A percentile compares a stretch with the other conserved stretches of the same genome.
These are phyloP conservation scores for Drosophila pachea DNA, from an alignment of 1,140 invertebrate genomes.

Conservation along the genomic window DNA sequence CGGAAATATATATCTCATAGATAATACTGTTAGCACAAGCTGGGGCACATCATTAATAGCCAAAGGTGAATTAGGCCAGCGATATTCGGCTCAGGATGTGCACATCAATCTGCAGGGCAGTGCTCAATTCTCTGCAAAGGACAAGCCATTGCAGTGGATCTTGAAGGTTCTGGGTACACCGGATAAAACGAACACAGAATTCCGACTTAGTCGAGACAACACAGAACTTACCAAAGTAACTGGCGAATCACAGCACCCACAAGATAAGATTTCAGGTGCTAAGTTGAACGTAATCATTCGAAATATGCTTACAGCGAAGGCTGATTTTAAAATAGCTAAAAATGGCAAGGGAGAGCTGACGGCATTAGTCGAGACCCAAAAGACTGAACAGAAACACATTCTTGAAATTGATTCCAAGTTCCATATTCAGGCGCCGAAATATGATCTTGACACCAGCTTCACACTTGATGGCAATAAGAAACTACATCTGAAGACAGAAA, in stretches of 20 bases:
- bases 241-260: slow-evolving; percentile 61
- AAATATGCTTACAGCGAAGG: slow-evolving; percentile 80
- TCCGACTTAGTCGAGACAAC: slow-evolving; percentile 46
- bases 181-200: slow-evolving; percentile 62
- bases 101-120: slow-evolving; percentile 62
- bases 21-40: slow-evolving; percentile 61
- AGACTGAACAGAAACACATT: slow-evolving; percentile 80
- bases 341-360: slow-evolving; percentile 82
- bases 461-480: slow-evolving; percentile 85
- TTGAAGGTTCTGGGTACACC: slow-evolving; percentile 64
- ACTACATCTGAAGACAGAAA: slow-evolving; percentile 81
- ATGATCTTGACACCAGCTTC: slow-evolving; percentile 82
- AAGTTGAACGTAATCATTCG: slow-evolving; percentile 81
- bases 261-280: slow-evolving; percentile 77
- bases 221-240: slow-evolving; percentile 53
- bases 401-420: slow-evolving; percentile 83
- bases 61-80: slow-evolving; percentile 67
- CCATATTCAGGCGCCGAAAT: slow-evolving; percentile 80
- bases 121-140: slow-evolving; percentile 51
- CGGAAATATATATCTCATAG: slow-evolving; percentile 54
- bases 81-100: slow-evolving; percentile 55
- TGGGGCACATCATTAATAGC: slow-evolving; percentile 59
- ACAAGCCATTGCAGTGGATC: slow-evolving; percentile 58
- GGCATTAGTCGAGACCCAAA: slow-evolving; percentile 80
- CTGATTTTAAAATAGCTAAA: slow-evolving; percentile 80